Conservation (phyloP, 2,113 vertebrate species). For the Hemiscyllium ocellatum region DNA sequence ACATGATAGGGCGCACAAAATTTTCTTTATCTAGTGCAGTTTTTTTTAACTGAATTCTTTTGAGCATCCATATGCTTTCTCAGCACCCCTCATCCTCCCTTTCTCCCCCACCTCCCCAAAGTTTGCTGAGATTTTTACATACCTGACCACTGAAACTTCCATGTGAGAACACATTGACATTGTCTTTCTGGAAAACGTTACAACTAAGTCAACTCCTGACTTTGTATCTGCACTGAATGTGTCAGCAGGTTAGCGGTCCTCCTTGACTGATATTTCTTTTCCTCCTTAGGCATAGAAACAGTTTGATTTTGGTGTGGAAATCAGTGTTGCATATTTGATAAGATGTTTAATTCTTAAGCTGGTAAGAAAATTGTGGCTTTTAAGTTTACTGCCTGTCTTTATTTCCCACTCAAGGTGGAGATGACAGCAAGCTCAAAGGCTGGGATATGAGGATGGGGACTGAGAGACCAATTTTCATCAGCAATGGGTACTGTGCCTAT, state of each 20-base stretch:
- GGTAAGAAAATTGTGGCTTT: background rate
- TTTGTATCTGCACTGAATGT: background rate
- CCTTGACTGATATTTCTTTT: background rate
- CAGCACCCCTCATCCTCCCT: background rate
- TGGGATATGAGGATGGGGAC: slow-evolving; percentile 74
- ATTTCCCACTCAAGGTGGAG: slow-evolving; percentile 66
- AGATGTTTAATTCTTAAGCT: background rate
- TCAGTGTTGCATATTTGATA: background rate
- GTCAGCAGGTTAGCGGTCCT: background rate
- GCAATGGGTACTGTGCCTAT: slow-evolving; percentile 59
- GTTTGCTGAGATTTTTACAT: background rate
- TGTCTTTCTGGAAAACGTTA: background rate
- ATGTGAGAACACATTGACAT: background rate
- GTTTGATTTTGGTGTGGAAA: background rate
- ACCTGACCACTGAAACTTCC: background rate
- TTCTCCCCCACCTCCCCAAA: background rate
- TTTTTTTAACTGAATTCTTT: background rate
- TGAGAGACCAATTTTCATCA: slow-evolving; percentile 63
- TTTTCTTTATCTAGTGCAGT: background rate
- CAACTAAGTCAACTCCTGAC: background rate
- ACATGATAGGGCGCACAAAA: background rate
- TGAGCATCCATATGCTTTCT: background rate
- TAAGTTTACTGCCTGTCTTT: background rate
- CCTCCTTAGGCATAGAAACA: background rate
- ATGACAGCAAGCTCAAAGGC: slow-evolving; percentile 82